phyloP scores from a whole-genome alignment of 2,888 invertebrate species.

The Cetonia aurata region DNA sequence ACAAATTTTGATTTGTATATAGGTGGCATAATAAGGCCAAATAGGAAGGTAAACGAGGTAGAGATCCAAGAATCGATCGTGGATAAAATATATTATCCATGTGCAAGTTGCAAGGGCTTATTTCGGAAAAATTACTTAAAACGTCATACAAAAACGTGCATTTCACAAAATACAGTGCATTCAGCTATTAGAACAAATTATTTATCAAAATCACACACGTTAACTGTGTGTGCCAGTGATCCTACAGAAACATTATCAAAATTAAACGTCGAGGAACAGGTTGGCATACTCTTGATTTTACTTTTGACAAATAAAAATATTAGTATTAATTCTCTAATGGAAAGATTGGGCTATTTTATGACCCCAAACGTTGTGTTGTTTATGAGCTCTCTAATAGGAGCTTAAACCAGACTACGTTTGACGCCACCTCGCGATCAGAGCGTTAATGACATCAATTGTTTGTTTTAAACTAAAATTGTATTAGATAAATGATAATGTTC shows the following conservation, averaged over 20 bases:
- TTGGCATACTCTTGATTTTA: conserved; percentile 12
- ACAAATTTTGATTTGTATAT: too few species aligned
- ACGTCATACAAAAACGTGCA: conserved; percentile 46
- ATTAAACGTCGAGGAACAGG: conserved; percentile 50
- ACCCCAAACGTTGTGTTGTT: too few species aligned
- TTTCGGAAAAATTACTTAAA: conserved; percentile 45
- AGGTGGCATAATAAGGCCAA: conserved; percentile 42
- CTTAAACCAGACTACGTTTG: too few species aligned
- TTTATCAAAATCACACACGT: conserved; percentile 47
- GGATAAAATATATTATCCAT: conserved; percentile 43
- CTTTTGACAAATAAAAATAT: too few species aligned
- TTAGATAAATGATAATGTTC: neutral
- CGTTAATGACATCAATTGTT: too few species aligned
- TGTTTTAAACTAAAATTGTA: too few species aligned
- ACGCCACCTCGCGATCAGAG: too few species aligned
- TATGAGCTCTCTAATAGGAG: too few species aligned
- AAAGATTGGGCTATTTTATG: too few species aligned
- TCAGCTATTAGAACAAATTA: conserved; percentile 14
- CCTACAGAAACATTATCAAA: conserved; percentile 48
- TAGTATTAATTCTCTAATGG: too few species aligned
- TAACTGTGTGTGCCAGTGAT: conserved; percentile 48
- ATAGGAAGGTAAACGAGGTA: conserved; percentile 20
- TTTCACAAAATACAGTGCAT: conserved; percentile 17
- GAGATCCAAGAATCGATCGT: conserved; percentile 1
- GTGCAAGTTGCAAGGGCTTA: conserved; percentile 46